Evolutionary conservation across 2,888 invertebrate genomes (phyloP).

Genomic region (Xiphydria camelus): DNA sequence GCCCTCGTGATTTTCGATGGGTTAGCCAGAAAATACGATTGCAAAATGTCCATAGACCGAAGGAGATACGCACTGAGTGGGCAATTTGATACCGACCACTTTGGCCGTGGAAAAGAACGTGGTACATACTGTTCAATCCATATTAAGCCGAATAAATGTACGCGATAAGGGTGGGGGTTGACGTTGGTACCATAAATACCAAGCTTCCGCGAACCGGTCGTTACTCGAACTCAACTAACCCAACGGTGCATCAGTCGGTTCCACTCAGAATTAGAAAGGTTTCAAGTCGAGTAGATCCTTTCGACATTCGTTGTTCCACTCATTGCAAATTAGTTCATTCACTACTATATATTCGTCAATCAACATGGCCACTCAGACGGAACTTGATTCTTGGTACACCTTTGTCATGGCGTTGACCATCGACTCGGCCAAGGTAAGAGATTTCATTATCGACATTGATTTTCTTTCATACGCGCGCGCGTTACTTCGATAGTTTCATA

Average conservation of each 20-base stretch:
- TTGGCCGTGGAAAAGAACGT: constrained; percentile 12
- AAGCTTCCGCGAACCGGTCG: constrained; percentile 20
- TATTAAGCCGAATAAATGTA: constrained; percentile 1
- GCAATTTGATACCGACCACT: neutral
- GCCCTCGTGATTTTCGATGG: too few relatives aligned
- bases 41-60: neutral
- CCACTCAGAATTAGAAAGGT: too few relatives aligned
- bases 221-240: constrained; percentile 23
- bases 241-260: neutral
- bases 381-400: constrained; percentile 42
- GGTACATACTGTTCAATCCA: neutral
- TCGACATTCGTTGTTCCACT: too few relatives aligned
- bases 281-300: too few relatives aligned
- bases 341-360: too few relatives aligned
- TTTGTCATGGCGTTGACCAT: constrained; percentile 41
- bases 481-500: too few relatives aligned
- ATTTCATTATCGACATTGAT: constrained; percentile 1
- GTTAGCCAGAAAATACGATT: too few relatives aligned
- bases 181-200: constrained; percentile 30
- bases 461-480: neutral
- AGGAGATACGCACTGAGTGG: neutral
- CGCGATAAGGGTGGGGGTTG: constrained; percentile 21
- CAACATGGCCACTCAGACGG: constrained; percentile 31
- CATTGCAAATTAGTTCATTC: too few relatives aligned
- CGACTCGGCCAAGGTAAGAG: constrained; percentile 45